These are phyloP conservation scores for Seriola aureovittata DNA, from an alignment of 2,113 vertebrate genomes.

Conservation along the genomic window DNA sequence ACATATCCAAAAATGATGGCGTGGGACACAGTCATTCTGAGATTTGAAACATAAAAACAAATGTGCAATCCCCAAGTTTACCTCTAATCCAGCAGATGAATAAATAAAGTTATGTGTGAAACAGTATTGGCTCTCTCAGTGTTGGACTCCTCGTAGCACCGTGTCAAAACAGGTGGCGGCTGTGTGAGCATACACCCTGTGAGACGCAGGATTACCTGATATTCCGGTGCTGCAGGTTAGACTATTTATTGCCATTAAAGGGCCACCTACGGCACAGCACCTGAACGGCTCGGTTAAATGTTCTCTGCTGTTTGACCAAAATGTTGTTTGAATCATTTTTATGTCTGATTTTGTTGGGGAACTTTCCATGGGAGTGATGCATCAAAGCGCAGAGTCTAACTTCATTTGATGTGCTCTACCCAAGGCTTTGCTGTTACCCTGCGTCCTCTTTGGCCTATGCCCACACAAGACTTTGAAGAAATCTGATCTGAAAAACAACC, in stretches of 20 bases:
- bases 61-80: background rate
- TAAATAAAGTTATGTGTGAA: background rate
- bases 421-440: constrained; percentile 45
- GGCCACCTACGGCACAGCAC: background rate
- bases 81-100: background rate
- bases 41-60: background rate
- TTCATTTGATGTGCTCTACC: constrained; percentile 51
- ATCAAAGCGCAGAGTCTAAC: constrained; percentile 54
- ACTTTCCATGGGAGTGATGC: constrained; percentile 21
- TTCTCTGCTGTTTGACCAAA: constrained; percentile 9
- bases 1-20: constrained; percentile 31
- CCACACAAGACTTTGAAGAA: constrained; percentile 68
- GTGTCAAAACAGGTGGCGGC: background rate
- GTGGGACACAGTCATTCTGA: constrained; percentile 55
- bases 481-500: constrained; percentile 71
- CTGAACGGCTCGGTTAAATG: background rate
- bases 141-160: background rate
- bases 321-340: constrained; percentile 10
- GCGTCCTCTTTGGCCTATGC: constrained; percentile 46
- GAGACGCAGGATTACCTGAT: constrained; percentile 44
- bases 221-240: constrained; percentile 57
- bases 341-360: constrained; percentile 29
- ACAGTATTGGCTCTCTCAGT: background rate
- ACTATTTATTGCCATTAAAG: constrained; percentile 13
- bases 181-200: background rate